Evolutionary conservation across 2,113 vertebrate species (phyloP).

Genomic region (Lethenteron camtschaticum): DNA sequence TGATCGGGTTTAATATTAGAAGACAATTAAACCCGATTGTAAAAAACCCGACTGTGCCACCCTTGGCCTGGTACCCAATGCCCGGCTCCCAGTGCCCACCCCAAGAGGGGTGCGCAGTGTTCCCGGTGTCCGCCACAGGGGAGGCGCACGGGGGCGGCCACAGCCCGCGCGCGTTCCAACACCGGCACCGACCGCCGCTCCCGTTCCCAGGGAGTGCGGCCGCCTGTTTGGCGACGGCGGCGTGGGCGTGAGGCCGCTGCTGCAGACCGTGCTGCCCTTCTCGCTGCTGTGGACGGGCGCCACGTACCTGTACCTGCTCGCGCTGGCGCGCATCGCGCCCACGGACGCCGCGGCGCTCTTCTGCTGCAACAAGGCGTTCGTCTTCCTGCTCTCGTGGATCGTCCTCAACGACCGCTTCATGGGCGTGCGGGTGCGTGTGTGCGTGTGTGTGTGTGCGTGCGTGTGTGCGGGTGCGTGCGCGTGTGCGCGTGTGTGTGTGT

Average conservation of each 20-base stretch:
- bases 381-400: slow-evolving; percentile 24
- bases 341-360: slow-evolving; percentile 17
- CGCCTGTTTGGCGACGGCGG: slow-evolving; percentile 13
- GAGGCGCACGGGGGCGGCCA: too few relatives aligned
- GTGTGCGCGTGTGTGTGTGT: slow-evolving; percentile 7
- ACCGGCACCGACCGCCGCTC: not conserved
- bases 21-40: too few relatives aligned
- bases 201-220: slow-evolving; percentile 12
- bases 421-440: slow-evolving; percentile 17
- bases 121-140: too few relatives aligned
- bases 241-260: slow-evolving; percentile 9
- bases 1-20: too few relatives aligned
- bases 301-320: slow-evolving; percentile 17
- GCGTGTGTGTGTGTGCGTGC: not conserved
- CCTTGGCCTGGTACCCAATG: too few relatives aligned
- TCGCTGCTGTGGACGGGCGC: slow-evolving; percentile 17
- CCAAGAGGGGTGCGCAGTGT: too few relatives aligned
- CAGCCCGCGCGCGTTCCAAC: too few relatives aligned
- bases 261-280: slow-evolving; percentile 16
- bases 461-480: too few relatives aligned
- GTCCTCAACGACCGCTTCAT: slow-evolving; percentile 21
- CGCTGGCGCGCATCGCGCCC: slow-evolving; percentile 14
- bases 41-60: too few relatives aligned
- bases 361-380: slow-evolving; percentile 21
- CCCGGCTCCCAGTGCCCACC: too few relatives aligned